Evolutionary conservation across 2,797 vertebrate genomes (phyloP).

Genomic region (Limosa lapponica): DNA sequence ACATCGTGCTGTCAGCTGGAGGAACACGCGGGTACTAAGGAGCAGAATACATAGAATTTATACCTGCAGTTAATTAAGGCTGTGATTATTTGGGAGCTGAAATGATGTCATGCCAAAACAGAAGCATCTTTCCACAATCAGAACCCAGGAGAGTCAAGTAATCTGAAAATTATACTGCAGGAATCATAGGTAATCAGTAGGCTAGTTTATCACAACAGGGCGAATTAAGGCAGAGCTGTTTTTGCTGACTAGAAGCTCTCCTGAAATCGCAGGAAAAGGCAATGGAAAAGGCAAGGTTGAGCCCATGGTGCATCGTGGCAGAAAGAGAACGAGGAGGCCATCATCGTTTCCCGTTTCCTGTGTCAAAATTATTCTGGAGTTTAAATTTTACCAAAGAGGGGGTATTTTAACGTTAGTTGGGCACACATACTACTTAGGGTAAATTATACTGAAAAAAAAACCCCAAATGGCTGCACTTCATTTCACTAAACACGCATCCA

Average conservation of each 20-base stretch:
- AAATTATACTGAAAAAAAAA: neutral
- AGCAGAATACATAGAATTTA: neutral
- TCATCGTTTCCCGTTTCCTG: neutral
- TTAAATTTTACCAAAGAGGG: neutral
- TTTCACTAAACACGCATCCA: neutral
- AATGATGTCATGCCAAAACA: conserved; percentile 45
- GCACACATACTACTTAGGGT: neutral
- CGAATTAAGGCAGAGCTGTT: conserved; percentile 9
- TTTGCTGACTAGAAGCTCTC: conserved; percentile 27
- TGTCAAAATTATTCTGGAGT: neutral
- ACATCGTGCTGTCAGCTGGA: neutral
- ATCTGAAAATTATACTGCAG: conserved; percentile 35
- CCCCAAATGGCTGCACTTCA: neutral
- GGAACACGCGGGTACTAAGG: neutral
- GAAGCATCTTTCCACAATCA: conserved; percentile 37
- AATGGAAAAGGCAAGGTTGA: neutral
- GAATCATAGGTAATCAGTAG: conserved; percentile 57
- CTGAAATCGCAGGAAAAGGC: neutral
- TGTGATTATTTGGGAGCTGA: neutral
- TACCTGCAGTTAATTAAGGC: conserved; percentile 11
- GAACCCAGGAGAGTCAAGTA: conserved; percentile 42
- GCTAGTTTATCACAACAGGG: conserved; percentile 34
- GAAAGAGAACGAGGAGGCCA: neutral
- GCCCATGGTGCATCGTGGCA: neutral
- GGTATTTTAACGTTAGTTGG: neutral